These are phyloP conservation scores for Naja naja DNA, from an alignment of 2,113 vertebrate genomes.

Conservation along the genomic window DNA sequence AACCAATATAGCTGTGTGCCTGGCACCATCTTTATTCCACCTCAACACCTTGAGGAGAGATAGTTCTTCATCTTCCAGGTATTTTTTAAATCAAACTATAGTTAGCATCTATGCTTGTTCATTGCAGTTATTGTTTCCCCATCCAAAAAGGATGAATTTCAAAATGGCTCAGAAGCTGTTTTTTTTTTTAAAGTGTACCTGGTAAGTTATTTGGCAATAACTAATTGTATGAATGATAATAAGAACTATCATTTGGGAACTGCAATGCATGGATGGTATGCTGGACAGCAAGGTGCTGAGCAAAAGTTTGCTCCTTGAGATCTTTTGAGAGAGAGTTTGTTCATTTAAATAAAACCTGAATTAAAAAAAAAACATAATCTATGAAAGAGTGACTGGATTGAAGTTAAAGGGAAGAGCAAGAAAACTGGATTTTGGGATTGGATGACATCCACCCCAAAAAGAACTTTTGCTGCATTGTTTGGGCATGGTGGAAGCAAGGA, in stretches of 20 bases:
- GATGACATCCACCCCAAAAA: not conserved
- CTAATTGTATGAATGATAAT: not conserved
- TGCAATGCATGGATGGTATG: not conserved
- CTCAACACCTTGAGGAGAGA: constrained; percentile 78
- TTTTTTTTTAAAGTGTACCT: not conserved
- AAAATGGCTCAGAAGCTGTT: not conserved
- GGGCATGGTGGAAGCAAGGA: not conserved
- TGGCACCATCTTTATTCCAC: constrained; percentile 87
- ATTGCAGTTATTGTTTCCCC: not conserved
- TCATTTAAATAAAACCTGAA: not conserved
- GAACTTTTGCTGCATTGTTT: not conserved
- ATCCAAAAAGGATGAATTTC: not conserved
- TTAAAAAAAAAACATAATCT: not conserved
- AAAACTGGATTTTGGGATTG: not conserved
- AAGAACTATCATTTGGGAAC: not conserved
- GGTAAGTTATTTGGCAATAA: not conserved
- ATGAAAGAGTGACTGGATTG: not conserved
- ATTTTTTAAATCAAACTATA: not conserved
- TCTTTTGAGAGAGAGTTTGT: not conserved
- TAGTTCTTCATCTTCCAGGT: constrained; percentile 71
- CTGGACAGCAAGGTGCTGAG: not conserved
- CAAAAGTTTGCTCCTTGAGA: not conserved
- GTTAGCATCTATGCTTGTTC: not conserved
- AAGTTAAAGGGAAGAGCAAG: not conserved
- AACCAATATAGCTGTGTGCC: constrained; percentile 85